A percentile compares a stretch with the other conserved stretches of the same genome.
Evolutionary conservation across 1,140 invertebrate genomes (phyloP).

Genomic region (Lepidurus apus): DNA sequence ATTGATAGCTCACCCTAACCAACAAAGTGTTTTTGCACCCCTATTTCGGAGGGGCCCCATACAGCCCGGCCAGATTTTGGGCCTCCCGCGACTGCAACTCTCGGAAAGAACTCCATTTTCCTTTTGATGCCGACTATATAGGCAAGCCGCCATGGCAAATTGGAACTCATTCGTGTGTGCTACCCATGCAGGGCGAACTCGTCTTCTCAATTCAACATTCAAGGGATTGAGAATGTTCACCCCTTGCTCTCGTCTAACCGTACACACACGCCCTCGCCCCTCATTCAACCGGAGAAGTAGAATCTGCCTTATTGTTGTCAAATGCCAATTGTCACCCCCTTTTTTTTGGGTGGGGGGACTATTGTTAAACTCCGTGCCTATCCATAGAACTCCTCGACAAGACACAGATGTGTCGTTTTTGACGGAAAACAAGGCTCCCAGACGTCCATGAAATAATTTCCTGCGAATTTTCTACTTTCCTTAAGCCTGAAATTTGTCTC

Average conservation of each 20-base stretch:
- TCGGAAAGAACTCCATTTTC: slow-evolving; percentile 13
- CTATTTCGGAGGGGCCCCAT: not conserved
- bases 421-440: not conserved
- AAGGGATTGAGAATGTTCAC: not conserved
- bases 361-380: not conserved
- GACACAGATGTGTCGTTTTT: not conserved
- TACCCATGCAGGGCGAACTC: not conserved
- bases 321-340: slow-evolving; percentile 3
- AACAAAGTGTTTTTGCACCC: slow-evolving; percentile 11
- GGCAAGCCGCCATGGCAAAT: slow-evolving; percentile 17
- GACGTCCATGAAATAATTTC: not conserved
- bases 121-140: slow-evolving; percentile 14
- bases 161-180: slow-evolving; percentile 18
- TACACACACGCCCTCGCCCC: not conserved
- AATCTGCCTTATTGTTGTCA: slow-evolving; percentile 10
- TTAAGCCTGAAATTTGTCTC: slow-evolving; percentile 6
- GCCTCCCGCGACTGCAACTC: not conserved
- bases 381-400: not conserved
- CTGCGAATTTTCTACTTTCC: not conserved
- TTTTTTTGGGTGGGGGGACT: not conserved
- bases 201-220: not conserved
- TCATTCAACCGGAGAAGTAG: not conserved
- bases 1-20: slow-evolving; percentile 4
- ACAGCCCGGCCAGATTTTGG: not conserved
- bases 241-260: not conserved